A percentile compares a stretch with the other conserved stretches of the same genome.
Conservation (phyloP, 2,888 invertebrate genomes). For the Aporophyla nigra region DNA sequence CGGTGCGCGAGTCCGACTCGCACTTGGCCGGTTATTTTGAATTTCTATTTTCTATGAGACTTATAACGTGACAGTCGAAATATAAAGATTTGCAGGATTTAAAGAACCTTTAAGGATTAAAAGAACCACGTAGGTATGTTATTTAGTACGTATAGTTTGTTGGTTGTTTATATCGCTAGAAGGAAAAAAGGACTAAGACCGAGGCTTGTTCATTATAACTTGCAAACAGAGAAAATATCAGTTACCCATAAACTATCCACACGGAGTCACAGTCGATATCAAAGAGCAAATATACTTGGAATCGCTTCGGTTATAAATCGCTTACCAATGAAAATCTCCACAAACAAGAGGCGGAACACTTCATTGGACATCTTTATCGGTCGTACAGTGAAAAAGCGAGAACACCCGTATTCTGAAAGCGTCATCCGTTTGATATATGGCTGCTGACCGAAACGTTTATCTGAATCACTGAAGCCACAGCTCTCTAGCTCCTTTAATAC, state of each 20-base stretch:
- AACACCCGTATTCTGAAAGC: conserved; percentile 76
- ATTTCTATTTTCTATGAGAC: not conserved
- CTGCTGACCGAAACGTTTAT: conserved; percentile 87
- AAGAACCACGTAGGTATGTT: not conserved
- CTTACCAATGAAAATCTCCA: conserved; percentile 58
- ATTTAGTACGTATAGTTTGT: not conserved
- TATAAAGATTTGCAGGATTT: too few relatives aligned
- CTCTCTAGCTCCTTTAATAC: conserved; percentile 79
- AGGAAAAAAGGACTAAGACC: not conserved
- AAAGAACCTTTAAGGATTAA: not conserved
- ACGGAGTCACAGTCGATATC: conserved; percentile 13
- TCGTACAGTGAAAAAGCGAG: conserved; percentile 75
- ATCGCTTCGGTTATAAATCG: conserved; percentile 47
- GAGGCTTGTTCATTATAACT: not conserved
- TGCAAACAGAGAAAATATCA: not conserved
- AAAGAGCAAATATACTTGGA: conserved; percentile 34
- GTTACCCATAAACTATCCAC: conserved; percentile 8
- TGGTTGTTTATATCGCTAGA: not conserved
- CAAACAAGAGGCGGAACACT: conserved; percentile 74
- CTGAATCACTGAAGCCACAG: conserved; percentile 83
- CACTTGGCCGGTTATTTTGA: too few relatives aligned
- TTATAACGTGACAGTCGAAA: not conserved
- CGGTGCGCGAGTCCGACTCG: too few relatives aligned
- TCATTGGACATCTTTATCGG: conserved; percentile 81
- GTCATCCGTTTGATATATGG: conserved; percentile 85